These are phyloP conservation scores for Keiferia lycopersicella DNA, from an alignment of 2,888 invertebrate genomes.

Conservation along the genomic window DNA sequence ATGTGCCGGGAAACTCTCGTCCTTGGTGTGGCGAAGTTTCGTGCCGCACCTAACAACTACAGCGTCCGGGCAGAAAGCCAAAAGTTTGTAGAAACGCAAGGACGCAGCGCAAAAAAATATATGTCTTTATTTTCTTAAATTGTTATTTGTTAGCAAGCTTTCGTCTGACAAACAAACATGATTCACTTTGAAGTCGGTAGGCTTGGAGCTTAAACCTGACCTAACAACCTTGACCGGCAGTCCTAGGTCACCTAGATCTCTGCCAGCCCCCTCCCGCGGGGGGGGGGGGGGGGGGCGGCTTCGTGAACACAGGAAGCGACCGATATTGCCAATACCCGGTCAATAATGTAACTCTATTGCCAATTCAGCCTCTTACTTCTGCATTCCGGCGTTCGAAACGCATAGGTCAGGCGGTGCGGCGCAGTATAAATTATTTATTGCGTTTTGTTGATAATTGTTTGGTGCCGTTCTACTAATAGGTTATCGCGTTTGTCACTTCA, in stretches of 20 bases:
- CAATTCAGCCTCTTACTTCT: conserved; percentile 38
- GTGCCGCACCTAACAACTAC: neutral
- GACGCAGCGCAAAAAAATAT: conserved; percentile 20
- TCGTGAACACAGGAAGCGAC: conserved; percentile 53
- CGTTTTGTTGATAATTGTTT: conserved; percentile 14
- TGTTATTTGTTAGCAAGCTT: neutral
- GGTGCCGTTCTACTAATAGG: conserved; percentile 1
- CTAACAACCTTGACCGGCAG: conserved; percentile 68
- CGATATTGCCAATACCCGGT: conserved; percentile 60
- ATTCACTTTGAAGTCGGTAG: neutral
- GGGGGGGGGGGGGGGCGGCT: conserved; percentile 36
- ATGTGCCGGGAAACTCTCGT: conserved; percentile 20
- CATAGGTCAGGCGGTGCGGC: conserved; percentile 17
- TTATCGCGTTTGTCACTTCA: conserved; percentile 16
- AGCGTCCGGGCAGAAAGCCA: conserved; percentile 24
- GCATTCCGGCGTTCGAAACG: conserved; percentile 33
- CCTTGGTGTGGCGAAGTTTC: conserved; percentile 23
- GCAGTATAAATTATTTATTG: conserved; percentile 19
- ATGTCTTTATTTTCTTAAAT: conserved; percentile 15
- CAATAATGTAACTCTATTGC: conserved; percentile 44
- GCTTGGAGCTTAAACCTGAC: conserved; percentile 34
- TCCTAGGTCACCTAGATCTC: conserved; percentile 64
- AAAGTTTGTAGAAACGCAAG: conserved; percentile 26
- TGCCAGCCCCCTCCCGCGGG: conserved; percentile 50
- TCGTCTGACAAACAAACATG: conserved; percentile 11